phyloP scores from a whole-genome alignment of 1,140 invertebrate genomes.

The Platorchestia sp. region DNA sequence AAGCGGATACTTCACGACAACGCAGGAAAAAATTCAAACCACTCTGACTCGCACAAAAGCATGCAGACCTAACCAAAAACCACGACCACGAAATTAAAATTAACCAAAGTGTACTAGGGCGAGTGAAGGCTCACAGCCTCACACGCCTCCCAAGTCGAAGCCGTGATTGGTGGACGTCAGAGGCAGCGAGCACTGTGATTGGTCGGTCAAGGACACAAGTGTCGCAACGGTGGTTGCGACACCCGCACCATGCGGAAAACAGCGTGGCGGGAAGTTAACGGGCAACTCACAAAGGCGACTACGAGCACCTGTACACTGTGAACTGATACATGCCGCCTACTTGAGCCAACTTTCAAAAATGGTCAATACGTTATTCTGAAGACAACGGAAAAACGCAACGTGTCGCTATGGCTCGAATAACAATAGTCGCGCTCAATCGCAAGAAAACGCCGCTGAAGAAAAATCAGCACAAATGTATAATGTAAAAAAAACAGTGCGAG shows the following conservation, averaged over 20 bases:
- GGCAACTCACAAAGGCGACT: neutral
- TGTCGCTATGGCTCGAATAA: neutral
- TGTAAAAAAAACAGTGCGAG: no score
- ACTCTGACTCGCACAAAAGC: neutral
- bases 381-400: neutral
- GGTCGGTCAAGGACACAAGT: neutral
- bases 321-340: neutral
- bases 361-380: no score
- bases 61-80: neutral
- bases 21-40: neutral
- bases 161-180: neutral
- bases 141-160: neutral
- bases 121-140: neutral
- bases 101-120: neutral
- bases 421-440: neutral
- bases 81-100: neutral
- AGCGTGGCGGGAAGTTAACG: neutral
- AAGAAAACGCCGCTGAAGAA: neutral
- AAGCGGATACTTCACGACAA: neutral
- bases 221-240: neutral
- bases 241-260: neutral
- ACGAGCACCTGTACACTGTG: neutral
- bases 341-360: neutral
- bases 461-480: neutral
- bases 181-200: neutral